Percentiles rank a stretch among this genome's conserved stretches.
These are phyloP conservation scores for Paragorgia papillata DNA, from an alignment of 92 coral and sea anemone genomes.

Conservation along the genomic window DNA sequence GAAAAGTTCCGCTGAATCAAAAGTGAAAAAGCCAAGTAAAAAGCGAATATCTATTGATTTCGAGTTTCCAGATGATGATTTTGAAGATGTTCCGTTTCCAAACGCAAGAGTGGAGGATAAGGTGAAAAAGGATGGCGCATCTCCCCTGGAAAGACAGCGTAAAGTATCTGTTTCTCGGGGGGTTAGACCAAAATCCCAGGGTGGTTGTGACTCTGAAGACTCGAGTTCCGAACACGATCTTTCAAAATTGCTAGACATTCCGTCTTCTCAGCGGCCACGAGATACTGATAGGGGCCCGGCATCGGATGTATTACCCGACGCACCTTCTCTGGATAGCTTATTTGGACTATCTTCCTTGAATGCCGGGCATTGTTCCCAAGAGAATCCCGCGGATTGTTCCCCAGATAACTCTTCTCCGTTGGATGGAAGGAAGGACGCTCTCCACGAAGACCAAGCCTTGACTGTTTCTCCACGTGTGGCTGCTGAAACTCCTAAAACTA, in stretches of 20 bases:
- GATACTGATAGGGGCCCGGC: not conserved
- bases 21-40: not conserved
- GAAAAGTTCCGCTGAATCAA: not conserved
- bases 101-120: constrained; percentile 8
- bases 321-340: constrained; percentile 35
- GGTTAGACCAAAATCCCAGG: not conserved
- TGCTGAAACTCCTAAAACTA: constrained; percentile 24
- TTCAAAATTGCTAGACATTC: constrained; percentile 23
- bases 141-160: not conserved
- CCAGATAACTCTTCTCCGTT: not conserved
- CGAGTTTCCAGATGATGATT: constrained; percentile 62
- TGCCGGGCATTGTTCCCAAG: not conserved
- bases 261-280: constrained; percentile 31
- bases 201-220: not conserved
- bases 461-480: not conserved
- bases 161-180: constrained; percentile 25
- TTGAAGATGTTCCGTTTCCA: constrained; percentile 51
- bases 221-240: constrained; percentile 18
- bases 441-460: not conserved
- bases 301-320: constrained; percentile 22
- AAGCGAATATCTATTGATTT: constrained; percentile 28
- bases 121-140: not conserved
- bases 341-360: constrained; percentile 3
- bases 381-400: not conserved
- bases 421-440: not conserved